These are phyloP conservation scores for Benthosema pterotum DNA, from an alignment of 2,797 vertebrate genomes.

Conservation along the genomic window DNA sequence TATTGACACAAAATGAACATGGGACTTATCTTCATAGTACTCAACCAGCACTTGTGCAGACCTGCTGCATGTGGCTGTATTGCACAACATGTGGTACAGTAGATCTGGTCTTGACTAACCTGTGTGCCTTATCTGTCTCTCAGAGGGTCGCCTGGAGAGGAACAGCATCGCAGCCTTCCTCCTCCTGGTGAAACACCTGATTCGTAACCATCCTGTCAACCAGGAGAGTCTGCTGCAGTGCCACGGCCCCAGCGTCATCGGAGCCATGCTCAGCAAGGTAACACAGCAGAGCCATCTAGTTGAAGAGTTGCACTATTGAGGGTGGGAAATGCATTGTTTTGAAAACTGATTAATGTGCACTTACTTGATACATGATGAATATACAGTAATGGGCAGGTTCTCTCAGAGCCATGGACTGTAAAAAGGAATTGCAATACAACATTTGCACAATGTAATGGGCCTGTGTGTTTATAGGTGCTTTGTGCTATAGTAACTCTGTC, in stretches of 20 bases:
- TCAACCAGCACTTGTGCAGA: slow-evolving; percentile 2
- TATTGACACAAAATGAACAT: too few relatives aligned
- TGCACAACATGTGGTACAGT: slow-evolving; percentile 18
- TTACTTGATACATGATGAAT: too few relatives aligned
- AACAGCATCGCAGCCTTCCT: slow-evolving; percentile 93
- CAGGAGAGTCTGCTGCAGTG: slow-evolving; percentile 94
- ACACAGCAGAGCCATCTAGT: slow-evolving; percentile 5
- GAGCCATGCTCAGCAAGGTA: slow-evolving; percentile 93
- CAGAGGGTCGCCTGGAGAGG: slow-evolving; percentile 91
- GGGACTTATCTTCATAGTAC: too few relatives aligned
- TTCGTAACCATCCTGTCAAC: slow-evolving; percentile 87
- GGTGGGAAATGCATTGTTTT: too few relatives aligned
- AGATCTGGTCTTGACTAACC: slow-evolving; percentile 37
- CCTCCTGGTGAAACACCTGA: slow-evolving; percentile 93
- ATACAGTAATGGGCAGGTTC: too few relatives aligned
- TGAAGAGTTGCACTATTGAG: too few relatives aligned
- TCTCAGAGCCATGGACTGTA: too few relatives aligned
- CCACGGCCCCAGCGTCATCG: slow-evolving; percentile 90
- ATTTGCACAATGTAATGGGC: too few relatives aligned
- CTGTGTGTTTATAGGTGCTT: too few relatives aligned
- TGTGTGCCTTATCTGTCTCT: slow-evolving; percentile 27
- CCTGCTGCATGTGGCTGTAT: slow-evolving; percentile 22
- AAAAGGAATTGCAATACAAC: too few relatives aligned
- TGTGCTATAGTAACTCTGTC: too few relatives aligned
- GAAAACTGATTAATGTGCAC: too few relatives aligned